Evolutionary conservation across 2,797 vertebrate genomes (phyloP).

Genomic region (Hybognathus amarus): DNA sequence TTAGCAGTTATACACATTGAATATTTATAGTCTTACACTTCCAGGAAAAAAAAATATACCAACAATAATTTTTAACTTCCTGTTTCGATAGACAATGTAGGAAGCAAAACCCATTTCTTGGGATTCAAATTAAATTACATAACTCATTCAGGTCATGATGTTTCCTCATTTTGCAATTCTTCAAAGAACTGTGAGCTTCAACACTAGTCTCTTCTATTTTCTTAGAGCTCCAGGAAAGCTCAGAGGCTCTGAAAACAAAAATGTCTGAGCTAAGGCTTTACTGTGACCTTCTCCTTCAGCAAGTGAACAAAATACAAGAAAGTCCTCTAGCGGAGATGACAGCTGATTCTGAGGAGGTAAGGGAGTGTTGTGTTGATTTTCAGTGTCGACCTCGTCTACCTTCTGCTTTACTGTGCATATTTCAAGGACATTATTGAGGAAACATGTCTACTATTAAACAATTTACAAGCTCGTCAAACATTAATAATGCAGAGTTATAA

Average conservation of each 20-base stretch:
- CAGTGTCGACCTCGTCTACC: background rate
- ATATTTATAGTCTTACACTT: background rate
- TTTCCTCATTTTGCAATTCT: constrained; percentile 2
- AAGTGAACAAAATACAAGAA: constrained; percentile 95
- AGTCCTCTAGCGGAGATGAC: constrained; percentile 68
- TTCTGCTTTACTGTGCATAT: background rate
- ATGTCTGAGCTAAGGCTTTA: constrained; percentile 98
- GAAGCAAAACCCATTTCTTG: background rate
- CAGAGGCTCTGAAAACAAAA: constrained; percentile 94
- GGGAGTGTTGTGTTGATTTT: constrained; percentile 48
- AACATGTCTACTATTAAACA: background rate
- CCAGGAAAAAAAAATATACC: background rate
- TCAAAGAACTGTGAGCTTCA: constrained; percentile 17
- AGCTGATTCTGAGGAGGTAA: constrained; percentile 69
- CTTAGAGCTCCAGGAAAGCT: constrained; percentile 94
- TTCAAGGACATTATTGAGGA: background rate
- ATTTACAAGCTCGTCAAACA: background rate
- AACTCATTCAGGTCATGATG: background rate
- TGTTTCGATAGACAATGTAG: background rate
- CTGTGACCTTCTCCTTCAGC: constrained; percentile 97
- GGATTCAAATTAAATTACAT: background rate
- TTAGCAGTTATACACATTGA: background rate
- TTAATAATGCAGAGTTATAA: background rate
- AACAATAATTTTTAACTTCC: background rate
- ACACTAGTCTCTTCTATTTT: constrained; percentile 14